Evolutionary conservation across 2,888 invertebrate species (phyloP), one percentile per base, ranked within the genome.

Genomic region (Pelosia muscerda): DNA sequence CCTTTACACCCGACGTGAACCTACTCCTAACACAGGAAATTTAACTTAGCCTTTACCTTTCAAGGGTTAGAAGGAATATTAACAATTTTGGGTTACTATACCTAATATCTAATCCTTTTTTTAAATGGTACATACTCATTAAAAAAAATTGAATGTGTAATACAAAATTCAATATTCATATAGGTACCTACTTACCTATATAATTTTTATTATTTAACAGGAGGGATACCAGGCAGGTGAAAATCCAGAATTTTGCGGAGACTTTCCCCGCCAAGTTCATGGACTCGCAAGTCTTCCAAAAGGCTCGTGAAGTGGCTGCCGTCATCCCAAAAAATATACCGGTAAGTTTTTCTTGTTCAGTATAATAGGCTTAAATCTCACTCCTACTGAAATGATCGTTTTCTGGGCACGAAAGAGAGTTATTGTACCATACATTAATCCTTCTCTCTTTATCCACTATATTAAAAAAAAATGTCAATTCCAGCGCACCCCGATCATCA

Each of bases 401-500:
- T n/a, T n/a, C n/a, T n/a, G n/a, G n/a, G n/a, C n/a, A n/a, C n/a
- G n/a, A n/a, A n/a, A n/a, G n/a, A n/a, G n/a, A n/a, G n/a, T n/a
- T n/a, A n/a, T n/a, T n/a, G n/a, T n/a, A n/a, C n/a, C n/a, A n/a
- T n/a, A n/a, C n/a, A n/a, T n/a, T n/a, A n/a, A 19, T n/a, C 8
- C n/a, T 53, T n/a, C 54, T 3, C 9, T 23, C 55, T n/a, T n/a
- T 13, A 8, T 57, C 5, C 2, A 28, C 6, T 57, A 1, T 1
- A 19, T 0, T 10, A 3, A 25, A 25, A 15, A 15, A 3, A 86
- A 82, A 66, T 88, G 15, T 11, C 10, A 22, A 58, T 86, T 87
- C 63, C 74, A 94, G 94, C 89, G 96, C 92, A 89, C 88, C 57
- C 96, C 97, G 0, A 96, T 98, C 70, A 96, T 96, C 72, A 97